phyloP scores from a whole-genome alignment of 2,797 vertebrate species.

The Lutjanus argentimaculatus region DNA sequence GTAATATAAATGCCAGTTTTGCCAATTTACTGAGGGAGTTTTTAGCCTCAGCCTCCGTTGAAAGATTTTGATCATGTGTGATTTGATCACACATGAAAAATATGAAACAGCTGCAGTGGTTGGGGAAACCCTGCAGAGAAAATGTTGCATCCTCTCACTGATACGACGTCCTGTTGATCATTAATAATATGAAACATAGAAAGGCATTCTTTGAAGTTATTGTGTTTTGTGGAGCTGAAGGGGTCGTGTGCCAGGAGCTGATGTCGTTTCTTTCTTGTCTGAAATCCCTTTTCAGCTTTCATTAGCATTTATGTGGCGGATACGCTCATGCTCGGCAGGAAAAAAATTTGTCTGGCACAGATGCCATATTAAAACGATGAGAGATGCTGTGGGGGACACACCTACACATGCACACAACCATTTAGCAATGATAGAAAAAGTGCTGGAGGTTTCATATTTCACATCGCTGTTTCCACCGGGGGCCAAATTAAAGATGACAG shows the following conservation, averaged over 20 bases:
- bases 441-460: conserved; percentile 32
- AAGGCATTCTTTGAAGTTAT: conserved; percentile 23
- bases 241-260: conserved; percentile 31
- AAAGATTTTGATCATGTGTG: conserved; percentile 8
- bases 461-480: conserved; percentile 14
- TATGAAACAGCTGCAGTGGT: conserved; percentile 12
- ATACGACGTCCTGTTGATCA: conserved; percentile 24
- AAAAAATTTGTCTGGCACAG: conserved; percentile 37
- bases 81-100: conserved; percentile 17
- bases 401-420: conserved; percentile 36
- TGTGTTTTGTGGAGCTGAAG: conserved; percentile 16
- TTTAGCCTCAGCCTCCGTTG: neutral
- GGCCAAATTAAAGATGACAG: conserved; percentile 65
- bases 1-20: conserved; percentile 3
- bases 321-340: neutral
- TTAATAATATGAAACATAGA: conserved; percentile 29
- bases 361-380: conserved; percentile 44
- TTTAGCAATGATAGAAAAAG: neutral
- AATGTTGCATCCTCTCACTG: conserved; percentile 10
- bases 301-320: conserved; percentile 47
- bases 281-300: conserved; percentile 26
- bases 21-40: neutral
- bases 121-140: conserved; percentile 11
- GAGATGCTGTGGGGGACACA: conserved; percentile 27
- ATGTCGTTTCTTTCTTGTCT: conserved; percentile 10